Base-by-base conservation (phyloP, 2,113 vertebrate genomes). In the Gymnogyps californianus region DNA sequence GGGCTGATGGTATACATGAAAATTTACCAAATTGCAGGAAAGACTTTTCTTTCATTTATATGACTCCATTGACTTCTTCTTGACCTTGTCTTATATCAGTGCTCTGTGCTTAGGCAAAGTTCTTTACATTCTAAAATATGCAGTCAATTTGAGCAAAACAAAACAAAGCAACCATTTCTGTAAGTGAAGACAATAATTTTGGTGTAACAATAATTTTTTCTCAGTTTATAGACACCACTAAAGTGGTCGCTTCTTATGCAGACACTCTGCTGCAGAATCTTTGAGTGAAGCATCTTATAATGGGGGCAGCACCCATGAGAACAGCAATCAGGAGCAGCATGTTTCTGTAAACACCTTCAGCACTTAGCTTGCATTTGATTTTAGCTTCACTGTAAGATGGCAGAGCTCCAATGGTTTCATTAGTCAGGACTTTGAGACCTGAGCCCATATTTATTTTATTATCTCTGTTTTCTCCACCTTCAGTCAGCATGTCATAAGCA, bases 361-460 rank as follows among this genome's bases (percentile, higher is more conserved):
- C 83, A 52, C 51, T 95, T 75, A 95, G 24, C 29, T 81, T 82
- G 42, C 51, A 38, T 86, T 42, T 87, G n/a, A 77, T 93, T 86
- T 90, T 90, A 89, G 32, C 21, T 80, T 77, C 51, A 10, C 42
- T 66, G 66, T 81, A 67, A 59, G 67, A 78, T 92, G 83, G 51
- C 83, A 84, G 83, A 75, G 46, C 36, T 94, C 87, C 82, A 94
- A 51, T 11, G 7, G 26, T 75, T 94, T 92, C 46, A 75, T 95
- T 94, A 87, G 83, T 67, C 55, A 81, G 51, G 76, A 94, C 71
- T 78, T 70, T 77, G 20, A 70, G 79, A 93, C 55, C 32, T 77
- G 36, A 80, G 40, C n/a, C 51, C 55, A 36, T 94, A 71, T 83
- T 87, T 93, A 70, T 91, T 96, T 96, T 96, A 90, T 88, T 80